A percentile compares a stretch with the other conserved stretches of the same genome.
phyloP scores from a whole-genome alignment of 2,888 invertebrate species.

The Hypomecis punctinalis region DNA sequence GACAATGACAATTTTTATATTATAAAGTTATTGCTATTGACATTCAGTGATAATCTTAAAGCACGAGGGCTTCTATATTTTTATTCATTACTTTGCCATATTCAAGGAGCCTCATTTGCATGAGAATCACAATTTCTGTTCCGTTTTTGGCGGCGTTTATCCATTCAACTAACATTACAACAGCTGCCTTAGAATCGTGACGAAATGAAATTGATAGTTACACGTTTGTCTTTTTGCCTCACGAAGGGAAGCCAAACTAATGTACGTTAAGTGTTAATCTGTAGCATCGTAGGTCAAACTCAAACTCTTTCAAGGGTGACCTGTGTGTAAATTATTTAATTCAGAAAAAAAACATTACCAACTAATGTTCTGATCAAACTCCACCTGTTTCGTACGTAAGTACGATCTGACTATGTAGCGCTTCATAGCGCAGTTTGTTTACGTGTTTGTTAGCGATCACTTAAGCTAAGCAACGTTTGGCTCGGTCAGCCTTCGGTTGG shows the following conservation, averaged over 20 bases:
- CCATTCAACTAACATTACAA: conserved; percentile 11
- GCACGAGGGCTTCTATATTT: conserved; percentile 9
- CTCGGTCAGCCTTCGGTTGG: too few species aligned
- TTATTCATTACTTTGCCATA: conserved; percentile 12
- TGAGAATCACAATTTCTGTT: conserved; percentile 25
- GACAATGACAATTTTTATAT: neutral
- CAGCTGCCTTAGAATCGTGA: conserved; percentile 4
- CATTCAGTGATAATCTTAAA: neutral
- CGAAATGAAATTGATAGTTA: conserved; percentile 1
- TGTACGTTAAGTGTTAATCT: conserved; percentile 22
- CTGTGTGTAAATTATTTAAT: too few species aligned
- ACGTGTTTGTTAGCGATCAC: too few species aligned
- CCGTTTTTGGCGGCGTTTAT: conserved; percentile 19
- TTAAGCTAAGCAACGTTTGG: too few species aligned
- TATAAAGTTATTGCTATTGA: conserved; percentile 1
- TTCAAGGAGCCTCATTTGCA: conserved; percentile 29
- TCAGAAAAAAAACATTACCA: too few species aligned
- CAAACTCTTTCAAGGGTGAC: too few species aligned
- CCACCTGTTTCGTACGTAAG: too few species aligned
- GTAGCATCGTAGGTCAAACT: neutral
- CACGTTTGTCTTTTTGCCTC: neutral
- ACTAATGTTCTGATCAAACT: too few species aligned
- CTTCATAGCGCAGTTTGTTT: too few species aligned
- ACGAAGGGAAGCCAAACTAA: conserved; percentile 13
- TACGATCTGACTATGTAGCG: too few species aligned